Percentiles rank a stretch among this genome's conserved stretches.
phyloP scores from a whole-genome alignment of 2,113 vertebrate species.

The Poicephalus gulielmi region DNA sequence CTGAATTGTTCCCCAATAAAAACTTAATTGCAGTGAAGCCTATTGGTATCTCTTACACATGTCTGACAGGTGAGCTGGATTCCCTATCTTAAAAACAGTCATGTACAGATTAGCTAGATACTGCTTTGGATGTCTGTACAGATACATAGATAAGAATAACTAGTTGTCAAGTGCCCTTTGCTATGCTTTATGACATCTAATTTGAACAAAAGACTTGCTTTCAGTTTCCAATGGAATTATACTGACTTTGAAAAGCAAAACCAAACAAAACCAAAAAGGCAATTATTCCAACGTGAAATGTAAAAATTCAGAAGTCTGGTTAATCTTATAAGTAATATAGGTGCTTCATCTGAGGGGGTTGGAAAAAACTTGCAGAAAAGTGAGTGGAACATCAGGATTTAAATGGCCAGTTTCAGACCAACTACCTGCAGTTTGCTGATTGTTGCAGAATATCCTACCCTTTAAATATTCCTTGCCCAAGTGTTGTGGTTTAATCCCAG shows the following conservation, averaged over 20 bases:
- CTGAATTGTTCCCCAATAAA: background rate
- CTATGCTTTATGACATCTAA: background rate
- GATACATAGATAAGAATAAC: background rate
- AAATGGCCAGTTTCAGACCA: background rate
- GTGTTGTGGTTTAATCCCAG: too few species aligned
- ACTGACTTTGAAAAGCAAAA: background rate
- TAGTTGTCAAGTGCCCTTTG: background rate
- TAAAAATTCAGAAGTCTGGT: background rate
- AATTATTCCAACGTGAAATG: background rate
- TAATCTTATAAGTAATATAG: background rate
- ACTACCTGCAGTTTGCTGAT: background rate
- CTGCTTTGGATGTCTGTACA: background rate
- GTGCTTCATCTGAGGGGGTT: background rate
- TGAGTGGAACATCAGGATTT: background rate
- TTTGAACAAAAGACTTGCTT: background rate
- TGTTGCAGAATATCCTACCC: background rate
- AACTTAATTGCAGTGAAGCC: background rate
- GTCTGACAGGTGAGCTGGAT: background rate
- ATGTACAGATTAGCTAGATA: conserved; percentile 10
- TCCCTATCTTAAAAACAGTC: background rate
- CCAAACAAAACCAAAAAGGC: background rate
- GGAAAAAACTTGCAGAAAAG: background rate
- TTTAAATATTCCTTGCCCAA: background rate
- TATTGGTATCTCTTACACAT: background rate
- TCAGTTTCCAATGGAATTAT: background rate